A percentile compares a stretch with the other conserved stretches of the same genome.
These are phyloP conservation scores for Eurois occulta DNA, from an alignment of 2,888 invertebrate genomes.

Conservation along the genomic window DNA sequence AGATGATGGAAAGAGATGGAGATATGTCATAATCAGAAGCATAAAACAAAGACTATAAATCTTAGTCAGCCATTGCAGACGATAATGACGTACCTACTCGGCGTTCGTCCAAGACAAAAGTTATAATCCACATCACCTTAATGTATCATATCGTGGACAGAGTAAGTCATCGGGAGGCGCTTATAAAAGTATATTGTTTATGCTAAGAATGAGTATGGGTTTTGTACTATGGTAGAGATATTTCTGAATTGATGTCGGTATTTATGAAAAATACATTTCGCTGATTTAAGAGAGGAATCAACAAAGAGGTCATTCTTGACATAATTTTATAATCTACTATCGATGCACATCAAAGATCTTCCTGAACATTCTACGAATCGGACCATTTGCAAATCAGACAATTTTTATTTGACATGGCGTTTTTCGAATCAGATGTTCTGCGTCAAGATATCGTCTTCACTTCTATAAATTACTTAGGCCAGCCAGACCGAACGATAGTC, in stretches of 20 bases:
- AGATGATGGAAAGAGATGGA: background rate
- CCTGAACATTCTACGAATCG: background rate
- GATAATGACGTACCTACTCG: constrained; percentile 64
- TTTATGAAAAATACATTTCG: background rate
- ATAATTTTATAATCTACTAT: background rate
- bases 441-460: background rate
- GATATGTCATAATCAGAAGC: constrained; percentile 5
- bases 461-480: background rate
- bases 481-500: too few relatives aligned
- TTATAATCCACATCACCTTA: constrained; percentile 50
- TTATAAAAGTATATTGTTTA: background rate
- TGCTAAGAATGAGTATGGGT: too few relatives aligned
- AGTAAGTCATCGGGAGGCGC: constrained; percentile 22
- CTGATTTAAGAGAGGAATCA: background rate
- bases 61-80: constrained; percentile 8
- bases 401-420: background rate
- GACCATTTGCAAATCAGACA: background rate
- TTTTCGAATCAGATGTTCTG: background rate
- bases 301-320: background rate
- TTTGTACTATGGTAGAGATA: background rate
- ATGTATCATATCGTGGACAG: constrained; percentile 21
- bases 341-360: too few relatives aligned
- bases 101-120: constrained; percentile 65
- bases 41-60: constrained; percentile 17
- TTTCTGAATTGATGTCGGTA: background rate